Conservation (phyloP, 2,113 vertebrate species). For the Zosterops lateralis region DNA sequence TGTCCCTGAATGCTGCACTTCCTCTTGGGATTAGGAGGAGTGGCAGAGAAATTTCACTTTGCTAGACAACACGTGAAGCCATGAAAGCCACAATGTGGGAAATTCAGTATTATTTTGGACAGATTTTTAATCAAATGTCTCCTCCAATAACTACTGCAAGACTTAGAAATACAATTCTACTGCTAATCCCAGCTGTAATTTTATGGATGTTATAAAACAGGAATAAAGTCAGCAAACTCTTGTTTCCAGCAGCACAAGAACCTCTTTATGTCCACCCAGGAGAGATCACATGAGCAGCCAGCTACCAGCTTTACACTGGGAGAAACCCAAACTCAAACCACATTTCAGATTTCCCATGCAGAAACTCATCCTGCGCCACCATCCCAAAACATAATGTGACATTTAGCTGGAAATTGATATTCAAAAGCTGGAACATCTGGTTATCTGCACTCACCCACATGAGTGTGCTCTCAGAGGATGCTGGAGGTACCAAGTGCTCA, state of each 20-base stretch:
- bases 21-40: conserved; percentile 22
- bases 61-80: neutral
- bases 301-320: neutral
- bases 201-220: neutral
- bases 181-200: neutral
- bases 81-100: neutral
- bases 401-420: neutral
- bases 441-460: neutral
- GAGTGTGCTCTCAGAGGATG: accelerated
- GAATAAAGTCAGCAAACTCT: neutral
- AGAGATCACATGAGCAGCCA: neutral
- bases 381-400: neutral
- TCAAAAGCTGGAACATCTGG: neutral
- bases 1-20: neutral
- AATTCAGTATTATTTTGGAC: neutral
- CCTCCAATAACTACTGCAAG: neutral
- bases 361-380: neutral
- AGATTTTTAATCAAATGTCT: neutral
- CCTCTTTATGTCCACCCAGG: neutral
- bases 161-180: neutral
- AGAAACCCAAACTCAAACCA: neutral
- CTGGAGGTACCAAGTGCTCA: neutral
- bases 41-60: conserved; percentile 28
- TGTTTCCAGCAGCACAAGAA: neutral
- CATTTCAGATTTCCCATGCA: neutral